Percentiles rank a stretch among this genome's conserved stretches.
phyloP scores from a whole-genome alignment of 2,888 invertebrate species.

The Gerosis bhagava region DNA sequence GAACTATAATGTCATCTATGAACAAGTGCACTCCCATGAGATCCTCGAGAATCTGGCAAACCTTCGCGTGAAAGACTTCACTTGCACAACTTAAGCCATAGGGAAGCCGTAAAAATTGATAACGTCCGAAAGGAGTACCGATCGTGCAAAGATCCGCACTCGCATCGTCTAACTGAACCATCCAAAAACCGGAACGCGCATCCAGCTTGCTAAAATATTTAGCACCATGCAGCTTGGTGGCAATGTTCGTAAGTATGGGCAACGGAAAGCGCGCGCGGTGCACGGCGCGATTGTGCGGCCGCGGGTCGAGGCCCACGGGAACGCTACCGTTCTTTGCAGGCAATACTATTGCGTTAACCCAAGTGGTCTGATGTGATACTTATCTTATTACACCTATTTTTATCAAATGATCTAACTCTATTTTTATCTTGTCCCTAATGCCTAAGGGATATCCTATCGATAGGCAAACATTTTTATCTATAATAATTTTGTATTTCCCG shows the following conservation, averaged over 20 bases:
- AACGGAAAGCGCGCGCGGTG: constrained; percentile 1
- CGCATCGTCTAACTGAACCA: constrained; percentile 17
- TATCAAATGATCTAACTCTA: background rate
- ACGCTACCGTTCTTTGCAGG: constrained; percentile 28
- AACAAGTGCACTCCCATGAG: constrained; percentile 23
- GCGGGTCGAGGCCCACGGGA: constrained; percentile 25
- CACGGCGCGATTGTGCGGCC: background rate
- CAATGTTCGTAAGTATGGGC: constrained; percentile 25
- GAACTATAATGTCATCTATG: constrained; percentile 28
- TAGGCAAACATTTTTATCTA: no score
- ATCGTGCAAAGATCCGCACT: background rate
- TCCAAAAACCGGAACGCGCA: constrained; percentile 25
- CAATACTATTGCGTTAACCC: constrained; percentile 29
- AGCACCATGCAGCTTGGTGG: constrained; percentile 5
- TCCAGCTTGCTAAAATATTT: constrained; percentile 22
- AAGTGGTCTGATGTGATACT: constrained; percentile 1
- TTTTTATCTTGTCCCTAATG: no score
- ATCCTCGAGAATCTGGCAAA: constrained; percentile 25
- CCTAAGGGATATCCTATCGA: no score
- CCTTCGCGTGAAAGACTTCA: constrained; percentile 35
- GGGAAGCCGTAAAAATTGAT: constrained; percentile 32
- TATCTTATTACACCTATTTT: background rate
- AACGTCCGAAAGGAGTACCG: constrained; percentile 14
- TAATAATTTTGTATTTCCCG: no score
- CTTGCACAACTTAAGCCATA: constrained; percentile 34